Percentiles rank a stretch among this genome's conserved stretches.
phyloP scores from a whole-genome alignment of 2,113 vertebrate genomes.

The Pangasianodon gigas region DNA sequence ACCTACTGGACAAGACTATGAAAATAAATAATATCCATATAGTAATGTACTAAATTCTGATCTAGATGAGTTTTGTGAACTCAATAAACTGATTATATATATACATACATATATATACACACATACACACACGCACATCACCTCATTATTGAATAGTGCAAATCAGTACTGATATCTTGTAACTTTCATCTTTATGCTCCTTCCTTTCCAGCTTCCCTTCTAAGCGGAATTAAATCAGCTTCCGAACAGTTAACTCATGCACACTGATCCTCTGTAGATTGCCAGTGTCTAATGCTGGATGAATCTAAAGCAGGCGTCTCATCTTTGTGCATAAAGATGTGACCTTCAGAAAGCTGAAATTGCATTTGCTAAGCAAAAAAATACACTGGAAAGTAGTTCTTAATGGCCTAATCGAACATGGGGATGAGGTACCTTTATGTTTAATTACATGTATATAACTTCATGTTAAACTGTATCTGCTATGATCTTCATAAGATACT shows the following conservation, averaged over 20 bases:
- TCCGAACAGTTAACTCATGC: slow-evolving; percentile 20
- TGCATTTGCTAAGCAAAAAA: slow-evolving; percentile 13
- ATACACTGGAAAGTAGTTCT: not conserved
- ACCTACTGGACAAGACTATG: not conserved
- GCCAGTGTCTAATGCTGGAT: slow-evolving; percentile 6
- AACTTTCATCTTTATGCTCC: not conserved
- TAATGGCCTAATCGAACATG: not conserved
- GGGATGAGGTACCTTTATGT: not conserved
- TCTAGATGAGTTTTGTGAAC: not conserved
- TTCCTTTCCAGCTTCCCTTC: not conserved
- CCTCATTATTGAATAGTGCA: not conserved
- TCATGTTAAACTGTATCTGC: not conserved
- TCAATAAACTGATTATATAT: not conserved
- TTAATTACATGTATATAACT: not conserved
- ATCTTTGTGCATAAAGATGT: slow-evolving; percentile 4
- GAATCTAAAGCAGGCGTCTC: slow-evolving; percentile 26
- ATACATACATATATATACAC: not conserved
- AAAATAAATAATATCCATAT: not conserved
- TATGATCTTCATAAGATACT: slow-evolving; percentile 7
- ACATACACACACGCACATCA: not conserved
- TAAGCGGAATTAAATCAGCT: slow-evolving; percentile 13
- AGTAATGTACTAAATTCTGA: not conserved
- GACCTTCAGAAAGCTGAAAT: slow-evolving; percentile 23
- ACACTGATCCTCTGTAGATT: not conserved
- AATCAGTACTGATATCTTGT: not conserved